These are phyloP conservation scores for Orchestia grillus DNA, from an alignment of 1,140 invertebrate genomes.

Conservation along the genomic window DNA sequence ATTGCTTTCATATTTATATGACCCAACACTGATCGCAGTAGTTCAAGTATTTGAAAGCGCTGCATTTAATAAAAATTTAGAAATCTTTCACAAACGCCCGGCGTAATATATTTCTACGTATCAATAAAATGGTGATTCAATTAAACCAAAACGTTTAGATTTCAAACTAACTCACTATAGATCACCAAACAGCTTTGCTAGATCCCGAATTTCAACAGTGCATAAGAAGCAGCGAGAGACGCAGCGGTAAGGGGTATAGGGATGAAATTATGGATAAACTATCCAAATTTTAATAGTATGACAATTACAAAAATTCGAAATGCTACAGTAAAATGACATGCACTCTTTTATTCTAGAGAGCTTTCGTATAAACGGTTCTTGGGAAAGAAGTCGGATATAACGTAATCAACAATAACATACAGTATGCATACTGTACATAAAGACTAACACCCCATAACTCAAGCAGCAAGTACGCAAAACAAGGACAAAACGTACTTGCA, in stretches of 20 bases:
- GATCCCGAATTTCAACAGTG: not conserved
- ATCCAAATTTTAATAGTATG: not conserved
- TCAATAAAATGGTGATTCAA: too few species aligned
- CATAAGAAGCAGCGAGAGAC: not conserved
- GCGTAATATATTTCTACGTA: too few species aligned
- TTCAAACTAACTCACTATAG: too few species aligned
- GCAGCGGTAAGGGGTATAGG: not conserved
- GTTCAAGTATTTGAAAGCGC: too few species aligned
- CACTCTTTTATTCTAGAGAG: not conserved
- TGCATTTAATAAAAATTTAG: too few species aligned
- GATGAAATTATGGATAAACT: not conserved
- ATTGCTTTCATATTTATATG: too few species aligned
- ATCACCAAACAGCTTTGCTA: not conserved
- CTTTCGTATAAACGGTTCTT: not conserved
- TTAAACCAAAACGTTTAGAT: too few species aligned
- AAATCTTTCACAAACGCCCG: too few species aligned
- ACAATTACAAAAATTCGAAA: not conserved
- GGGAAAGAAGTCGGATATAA: not conserved
- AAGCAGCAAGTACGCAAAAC: too few species aligned
- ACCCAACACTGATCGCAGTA: too few species aligned
- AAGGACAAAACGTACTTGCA: not conserved
- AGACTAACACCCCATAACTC: not conserved
- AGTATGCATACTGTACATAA: not conserved
- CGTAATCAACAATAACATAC: not conserved
- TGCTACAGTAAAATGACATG: not conserved